Conservation (phyloP, 2,797 vertebrate genomes). For the Kryptolebias ocellatus region DNA sequence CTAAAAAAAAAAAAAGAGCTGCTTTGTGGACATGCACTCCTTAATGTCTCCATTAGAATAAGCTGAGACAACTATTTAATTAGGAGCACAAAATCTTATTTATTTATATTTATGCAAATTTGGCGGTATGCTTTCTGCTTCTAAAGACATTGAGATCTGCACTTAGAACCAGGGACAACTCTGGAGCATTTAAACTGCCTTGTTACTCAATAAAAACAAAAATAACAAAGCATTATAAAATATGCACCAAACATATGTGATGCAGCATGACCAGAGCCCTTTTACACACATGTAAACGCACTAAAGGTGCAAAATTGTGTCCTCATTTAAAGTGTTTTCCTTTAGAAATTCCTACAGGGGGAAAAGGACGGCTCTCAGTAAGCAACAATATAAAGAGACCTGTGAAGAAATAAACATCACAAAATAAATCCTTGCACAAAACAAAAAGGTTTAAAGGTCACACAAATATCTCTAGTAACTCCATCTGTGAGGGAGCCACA, state of each 20-base stretch:
- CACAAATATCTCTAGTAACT: too few species aligned
- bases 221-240: too few species aligned
- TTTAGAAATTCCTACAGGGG: too few species aligned
- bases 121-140: conserved; percentile 8
- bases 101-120: conserved; percentile 45
- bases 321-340: too few species aligned
- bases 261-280: too few species aligned
- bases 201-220: too few species aligned
- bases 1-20: conserved; percentile 35
- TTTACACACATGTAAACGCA: too few species aligned
- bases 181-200: background rate
- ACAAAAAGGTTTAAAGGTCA: background rate
- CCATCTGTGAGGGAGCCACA: too few species aligned
- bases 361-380: too few species aligned
- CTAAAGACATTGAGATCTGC: background rate
- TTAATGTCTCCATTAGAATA: conserved; percentile 38
- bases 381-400: too few species aligned
- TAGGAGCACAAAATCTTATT: conserved; percentile 40
- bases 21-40: conserved; percentile 28
- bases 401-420: background rate
- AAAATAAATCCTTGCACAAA: background rate
- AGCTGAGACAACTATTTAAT: conserved; percentile 51
- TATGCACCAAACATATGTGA: too few species aligned
- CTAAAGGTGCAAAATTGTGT: too few species aligned
- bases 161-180: background rate